Evolutionary conservation across 1,140 invertebrate genomes (phyloP), one percentile per base, ranked within the genome.

Genomic region (Brachionus rotundiformis): DNA sequence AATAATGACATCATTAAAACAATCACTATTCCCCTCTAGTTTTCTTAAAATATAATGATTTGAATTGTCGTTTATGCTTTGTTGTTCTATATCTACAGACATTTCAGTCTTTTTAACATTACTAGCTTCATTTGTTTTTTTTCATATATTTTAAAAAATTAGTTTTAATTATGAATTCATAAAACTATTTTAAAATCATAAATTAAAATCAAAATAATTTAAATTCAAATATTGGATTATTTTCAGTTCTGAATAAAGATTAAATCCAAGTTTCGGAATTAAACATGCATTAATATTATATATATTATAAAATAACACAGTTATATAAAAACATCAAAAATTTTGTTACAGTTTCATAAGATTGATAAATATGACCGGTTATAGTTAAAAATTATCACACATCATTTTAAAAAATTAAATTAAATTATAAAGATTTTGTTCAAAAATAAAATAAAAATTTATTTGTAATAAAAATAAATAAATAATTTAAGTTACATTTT

Each of bases 1-100:
- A 19, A 79, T 59, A 39, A 79, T 79, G 31, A 79, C 47, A 41
- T 79, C 76, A 59, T 79, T 79, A 41, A 79, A 79, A 13, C 59
- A 36, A 63, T 63, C 76, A 10, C 11, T 3, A 13, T 54, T 63
- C 10, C 76, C 76, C 25, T 79, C 76, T 10, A 79, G 33, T 41
- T 79, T 23, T 27, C 10, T 25, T 2, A 59, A 39, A 8, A 79
- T 63, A 16, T 11, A 19, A 73, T 73, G 19, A 10, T 25, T 11
- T 25, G 47, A 39, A 33, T 59, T 68, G n/a, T 13, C 13, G 6
- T 16, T 68, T 1, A n/a, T 36, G 61, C 8, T 63, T 25, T 3
- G 29, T 5, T 13, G 2, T 63, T 63, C 19, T 6, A 7, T 1
- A 63, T 8, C 6, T 54, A 19, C 47, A 54, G 47, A 54, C 47